phyloP scores from a whole-genome alignment of 2,797 vertebrate species.

The Zalophus californianus region DNA sequence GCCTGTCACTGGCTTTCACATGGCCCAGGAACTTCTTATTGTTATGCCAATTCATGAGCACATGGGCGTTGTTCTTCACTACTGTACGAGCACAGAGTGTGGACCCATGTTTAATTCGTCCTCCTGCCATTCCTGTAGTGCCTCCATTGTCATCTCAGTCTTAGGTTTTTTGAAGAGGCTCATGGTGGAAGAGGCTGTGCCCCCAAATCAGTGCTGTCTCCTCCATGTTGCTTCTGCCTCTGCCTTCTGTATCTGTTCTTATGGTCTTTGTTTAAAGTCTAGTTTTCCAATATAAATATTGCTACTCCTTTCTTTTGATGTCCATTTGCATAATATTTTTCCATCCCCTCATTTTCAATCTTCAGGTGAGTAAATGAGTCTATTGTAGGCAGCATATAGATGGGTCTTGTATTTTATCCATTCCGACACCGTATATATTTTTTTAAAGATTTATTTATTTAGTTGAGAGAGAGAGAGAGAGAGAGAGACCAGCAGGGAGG shows the following conservation, averaged over 20 bases:
- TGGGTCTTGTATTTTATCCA: not conserved
- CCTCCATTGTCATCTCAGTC: not conserved
- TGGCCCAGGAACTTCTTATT: constrained; percentile 92
- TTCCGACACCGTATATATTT: not conserved
- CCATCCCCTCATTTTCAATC: not conserved
- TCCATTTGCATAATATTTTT: not conserved
- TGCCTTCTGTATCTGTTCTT: not conserved
- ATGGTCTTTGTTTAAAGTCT: not conserved
- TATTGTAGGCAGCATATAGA: not conserved
- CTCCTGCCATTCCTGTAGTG: fast-evolving
- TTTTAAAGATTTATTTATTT: not conserved
- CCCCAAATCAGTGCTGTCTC: not conserved
- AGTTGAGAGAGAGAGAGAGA: not conserved
- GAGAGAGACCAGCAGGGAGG: not conserved
- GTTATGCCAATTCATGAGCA: constrained; percentile 91
- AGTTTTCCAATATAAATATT: not conserved
- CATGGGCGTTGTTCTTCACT: constrained; percentile 92
- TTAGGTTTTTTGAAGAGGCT: constrained; percentile 48
- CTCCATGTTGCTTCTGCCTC: not conserved
- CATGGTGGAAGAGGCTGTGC: fast-evolving
- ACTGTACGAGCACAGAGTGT: constrained; percentile 91
- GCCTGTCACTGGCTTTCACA: constrained; percentile 91
- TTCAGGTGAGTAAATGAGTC: not conserved
- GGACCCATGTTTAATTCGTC: constrained; percentile 92
- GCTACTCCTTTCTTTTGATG: not conserved